phyloP scores from a whole-genome alignment of 2,888 invertebrate species.

The Euplexia lucipara region DNA sequence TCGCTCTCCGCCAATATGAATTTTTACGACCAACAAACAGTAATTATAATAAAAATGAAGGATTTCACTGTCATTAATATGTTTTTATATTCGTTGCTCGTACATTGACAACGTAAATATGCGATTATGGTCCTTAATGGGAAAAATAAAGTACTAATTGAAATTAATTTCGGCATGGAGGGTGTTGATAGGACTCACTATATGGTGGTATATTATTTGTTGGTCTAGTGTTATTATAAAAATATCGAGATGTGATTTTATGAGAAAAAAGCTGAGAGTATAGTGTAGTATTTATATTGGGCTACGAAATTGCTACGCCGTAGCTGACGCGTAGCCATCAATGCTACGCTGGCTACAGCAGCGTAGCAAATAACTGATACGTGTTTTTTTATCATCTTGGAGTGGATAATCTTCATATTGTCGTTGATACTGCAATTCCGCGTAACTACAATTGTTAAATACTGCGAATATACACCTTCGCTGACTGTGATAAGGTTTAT shows the following conservation, averaged over 20 bases:
- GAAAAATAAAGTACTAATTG: neutral
- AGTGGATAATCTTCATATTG: too few relatives aligned
- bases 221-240: neutral
- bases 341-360: neutral
- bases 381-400: neutral
- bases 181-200: conserved; percentile 8
- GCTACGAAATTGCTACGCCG: conserved; percentile 31
- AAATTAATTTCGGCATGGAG: conserved; percentile 25
- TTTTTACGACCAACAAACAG: conserved; percentile 64
- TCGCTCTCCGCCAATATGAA: conserved; percentile 54
- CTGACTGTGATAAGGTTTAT: too few relatives aligned
- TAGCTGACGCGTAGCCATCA: neutral
- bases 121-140: conserved; percentile 39
- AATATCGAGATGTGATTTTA: neutral
- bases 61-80: conserved; percentile 58
- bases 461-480: too few relatives aligned
- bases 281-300: neutral
- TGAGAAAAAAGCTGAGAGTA: conserved; percentile 1
- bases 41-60: conserved; percentile 63
- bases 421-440: too few relatives aligned
- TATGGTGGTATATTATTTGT: neutral
- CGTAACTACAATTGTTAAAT: too few relatives aligned
- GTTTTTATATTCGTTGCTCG: conserved; percentile 39
- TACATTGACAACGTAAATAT: conserved; percentile 27
- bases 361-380: neutral